Evolutionary conservation across 2,797 vertebrate genomes (phyloP).

Genomic region (Sebastes reedi): DNA sequence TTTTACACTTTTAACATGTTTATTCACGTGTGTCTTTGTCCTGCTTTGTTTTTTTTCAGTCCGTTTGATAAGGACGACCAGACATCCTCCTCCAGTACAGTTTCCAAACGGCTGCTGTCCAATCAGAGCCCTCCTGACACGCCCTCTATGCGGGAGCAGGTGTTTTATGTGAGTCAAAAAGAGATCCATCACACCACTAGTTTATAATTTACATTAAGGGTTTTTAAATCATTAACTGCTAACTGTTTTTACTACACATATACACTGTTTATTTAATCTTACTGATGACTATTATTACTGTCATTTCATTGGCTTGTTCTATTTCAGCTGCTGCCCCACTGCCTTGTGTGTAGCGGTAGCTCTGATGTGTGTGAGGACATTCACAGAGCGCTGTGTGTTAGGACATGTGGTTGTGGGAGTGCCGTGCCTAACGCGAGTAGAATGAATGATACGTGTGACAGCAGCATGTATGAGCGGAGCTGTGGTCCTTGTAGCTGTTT

Average conservation of each 20-base stretch:
- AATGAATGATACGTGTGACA: conserved; percentile 60
- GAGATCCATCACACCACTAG: neutral
- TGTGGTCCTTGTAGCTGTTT: conserved; percentile 81
- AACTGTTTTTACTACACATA: neutral
- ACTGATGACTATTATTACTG: conserved; percentile 56
- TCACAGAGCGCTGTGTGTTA: conserved; percentile 50
- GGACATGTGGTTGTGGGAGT: conserved; percentile 53
- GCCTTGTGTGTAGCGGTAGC: conserved; percentile 74
- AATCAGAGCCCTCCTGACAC: conserved; percentile 99
- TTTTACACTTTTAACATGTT: neutral
- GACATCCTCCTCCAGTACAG: conserved; percentile 89
- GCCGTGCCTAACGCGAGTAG: conserved; percentile 25
- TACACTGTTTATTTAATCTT: conserved; percentile 6
- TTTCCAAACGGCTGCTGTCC: conserved; percentile 95
- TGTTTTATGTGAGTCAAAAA: conserved; percentile 93
- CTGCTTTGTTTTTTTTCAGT: conserved; percentile 71
- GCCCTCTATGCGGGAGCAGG: conserved; percentile 96
- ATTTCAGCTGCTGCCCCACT: conserved; percentile 78
- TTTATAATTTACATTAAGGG: neutral
- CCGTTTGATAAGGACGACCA: conserved; percentile 99
- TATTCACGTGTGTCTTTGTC: neutral
- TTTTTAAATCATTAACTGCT: neutral
- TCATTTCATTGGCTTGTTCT: conserved; percentile 74
- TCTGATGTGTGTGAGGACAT: conserved; percentile 57
- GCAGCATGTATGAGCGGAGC: conserved; percentile 66